Conservation (phyloP, 2,113 vertebrate genomes). For the Lophochroa leadbeateri region DNA sequence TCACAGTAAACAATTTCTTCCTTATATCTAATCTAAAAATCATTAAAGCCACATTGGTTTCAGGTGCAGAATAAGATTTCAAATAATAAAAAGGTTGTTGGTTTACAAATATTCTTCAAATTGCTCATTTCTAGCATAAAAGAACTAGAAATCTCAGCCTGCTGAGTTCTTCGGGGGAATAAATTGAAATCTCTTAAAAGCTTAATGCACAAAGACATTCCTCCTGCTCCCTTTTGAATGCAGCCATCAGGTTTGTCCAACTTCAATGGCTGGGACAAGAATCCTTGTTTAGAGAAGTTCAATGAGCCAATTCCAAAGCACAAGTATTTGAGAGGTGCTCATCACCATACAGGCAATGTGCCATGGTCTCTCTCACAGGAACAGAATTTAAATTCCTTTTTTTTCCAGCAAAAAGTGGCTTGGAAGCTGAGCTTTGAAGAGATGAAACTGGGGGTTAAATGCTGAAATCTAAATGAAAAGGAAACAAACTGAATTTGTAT, state of each 20-base stretch:
- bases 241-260: not conserved
- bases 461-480: not conserved
- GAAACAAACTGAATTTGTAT: not conserved
- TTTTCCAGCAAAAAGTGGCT: not conserved
- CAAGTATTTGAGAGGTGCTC: not conserved
- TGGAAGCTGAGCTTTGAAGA: not conserved
- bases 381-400: not conserved
- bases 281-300: not conserved
- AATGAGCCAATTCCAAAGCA: not conserved
- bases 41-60: not conserved
- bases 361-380: not conserved
- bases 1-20: not conserved
- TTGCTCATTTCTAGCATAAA: not conserved
- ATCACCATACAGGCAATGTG: not conserved
- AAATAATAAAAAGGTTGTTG: not conserved
- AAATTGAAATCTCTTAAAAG: not conserved
- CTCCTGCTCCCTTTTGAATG: not conserved
- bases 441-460: not conserved
- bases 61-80: not conserved
- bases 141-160: not conserved
- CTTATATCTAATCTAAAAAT: not conserved
- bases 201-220: not conserved
- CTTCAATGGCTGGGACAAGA: not conserved
- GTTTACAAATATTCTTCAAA: not conserved
- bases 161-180: fast-evolving